These are phyloP conservation scores for Potamilus streckersoni DNA, from an alignment of 1,140 invertebrate species.

Conservation along the genomic window DNA sequence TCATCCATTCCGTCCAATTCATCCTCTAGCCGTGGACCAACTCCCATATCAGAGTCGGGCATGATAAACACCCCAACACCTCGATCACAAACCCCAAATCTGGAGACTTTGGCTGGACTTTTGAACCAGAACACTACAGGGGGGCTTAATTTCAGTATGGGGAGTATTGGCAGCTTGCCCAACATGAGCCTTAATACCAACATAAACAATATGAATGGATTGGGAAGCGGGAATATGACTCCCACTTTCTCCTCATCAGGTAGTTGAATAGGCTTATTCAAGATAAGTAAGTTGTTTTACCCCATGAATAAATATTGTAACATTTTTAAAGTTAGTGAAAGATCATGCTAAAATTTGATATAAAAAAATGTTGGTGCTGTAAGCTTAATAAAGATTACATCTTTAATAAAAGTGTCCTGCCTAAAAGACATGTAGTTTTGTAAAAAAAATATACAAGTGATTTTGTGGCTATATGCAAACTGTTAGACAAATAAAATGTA, in stretches of 20 bases:
- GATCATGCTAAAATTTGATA: too few relatives aligned
- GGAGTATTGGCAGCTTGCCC: slow-evolving; percentile 13
- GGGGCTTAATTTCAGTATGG: neutral
- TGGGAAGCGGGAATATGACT: slow-evolving; percentile 24
- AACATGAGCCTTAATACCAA: slow-evolving; percentile 9
- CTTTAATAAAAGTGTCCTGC: too few relatives aligned
- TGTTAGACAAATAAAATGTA: too few relatives aligned
- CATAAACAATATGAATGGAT: slow-evolving; percentile 22
- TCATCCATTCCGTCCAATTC: slow-evolving; percentile 22
- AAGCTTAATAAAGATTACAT: too few relatives aligned
- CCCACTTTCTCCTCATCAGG: slow-evolving; percentile 1
- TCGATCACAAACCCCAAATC: slow-evolving; percentile 33
- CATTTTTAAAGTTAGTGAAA: too few relatives aligned
- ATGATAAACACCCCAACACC: slow-evolving; percentile 24
- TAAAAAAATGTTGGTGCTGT: too few relatives aligned
- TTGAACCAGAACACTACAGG: slow-evolving; percentile 30
- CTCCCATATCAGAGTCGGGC: slow-evolving; percentile 28
- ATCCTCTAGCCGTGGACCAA: slow-evolving; percentile 20
- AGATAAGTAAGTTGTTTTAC: too few relatives aligned
- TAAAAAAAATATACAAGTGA: too few relatives aligned
- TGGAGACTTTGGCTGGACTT: slow-evolving; percentile 42
- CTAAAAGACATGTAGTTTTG: too few relatives aligned
- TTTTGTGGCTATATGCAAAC: too few relatives aligned
- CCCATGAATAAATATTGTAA: too few relatives aligned
- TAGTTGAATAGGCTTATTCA: too few relatives aligned